Percentiles rank a stretch among this genome's conserved stretches.
phyloP scores from a whole-genome alignment of 2,888 invertebrate genomes.

The Acanthosoma haemorrhoidale region DNA sequence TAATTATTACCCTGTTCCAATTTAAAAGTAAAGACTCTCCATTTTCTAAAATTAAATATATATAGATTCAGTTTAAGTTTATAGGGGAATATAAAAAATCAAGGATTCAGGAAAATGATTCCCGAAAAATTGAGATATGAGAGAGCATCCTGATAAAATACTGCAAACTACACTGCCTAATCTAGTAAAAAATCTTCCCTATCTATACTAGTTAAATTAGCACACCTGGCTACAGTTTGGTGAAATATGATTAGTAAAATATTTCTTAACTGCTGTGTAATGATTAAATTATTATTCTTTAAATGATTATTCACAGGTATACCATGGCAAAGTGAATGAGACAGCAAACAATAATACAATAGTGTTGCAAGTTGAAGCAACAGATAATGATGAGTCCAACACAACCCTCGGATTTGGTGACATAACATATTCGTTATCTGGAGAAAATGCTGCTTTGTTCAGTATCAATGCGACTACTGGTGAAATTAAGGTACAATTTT shows the following conservation, averaged over 20 bases:
- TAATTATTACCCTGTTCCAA: no score
- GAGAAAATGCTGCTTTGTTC: conserved; percentile 68
- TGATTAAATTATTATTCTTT: not conserved
- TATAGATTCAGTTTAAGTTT: no score
- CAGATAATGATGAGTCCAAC: conserved; percentile 61
- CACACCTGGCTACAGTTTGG: not conserved
- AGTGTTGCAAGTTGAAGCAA: conserved; percentile 63
- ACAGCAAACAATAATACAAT: conserved; percentile 62
- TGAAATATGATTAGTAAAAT: not conserved
- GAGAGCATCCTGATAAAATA: no score
- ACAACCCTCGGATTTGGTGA: conserved; percentile 62
- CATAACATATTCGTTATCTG: conserved; percentile 64
- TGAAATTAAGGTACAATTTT: conserved; percentile 53
- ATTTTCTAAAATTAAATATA: no score
- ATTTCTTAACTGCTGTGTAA: not conserved
- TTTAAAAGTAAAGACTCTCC: no score
- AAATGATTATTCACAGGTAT: conserved; percentile 48
- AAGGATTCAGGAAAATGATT: no score
- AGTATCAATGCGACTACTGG: conserved; percentile 65
- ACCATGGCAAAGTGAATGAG: conserved; percentile 65
- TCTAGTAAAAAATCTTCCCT: not conserved
- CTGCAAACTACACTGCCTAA: no score
- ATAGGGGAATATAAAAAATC: no score
- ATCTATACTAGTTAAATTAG: not conserved
- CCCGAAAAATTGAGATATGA: no score